A percentile compares a stretch with the other conserved stretches of the same genome.
phyloP scores from a whole-genome alignment of 2,888 invertebrate genomes.

The Tethea ocularis region DNA sequence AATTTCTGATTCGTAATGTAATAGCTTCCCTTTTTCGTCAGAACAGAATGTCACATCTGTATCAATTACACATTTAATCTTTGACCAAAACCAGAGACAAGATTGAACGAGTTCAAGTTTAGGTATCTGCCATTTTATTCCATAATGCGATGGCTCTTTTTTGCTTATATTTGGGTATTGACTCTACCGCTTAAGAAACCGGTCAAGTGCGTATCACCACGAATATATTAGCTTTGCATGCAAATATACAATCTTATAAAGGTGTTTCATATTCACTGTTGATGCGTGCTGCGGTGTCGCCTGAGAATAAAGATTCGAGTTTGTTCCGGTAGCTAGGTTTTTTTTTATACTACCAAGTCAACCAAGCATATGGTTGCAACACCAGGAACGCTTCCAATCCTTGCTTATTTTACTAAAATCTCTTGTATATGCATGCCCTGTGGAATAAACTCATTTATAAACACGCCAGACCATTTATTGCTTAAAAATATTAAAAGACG shows the following conservation, averaged over 20 bases:
- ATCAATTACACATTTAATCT: slow-evolving; percentile 19
- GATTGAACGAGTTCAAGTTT: slow-evolving; percentile 21
- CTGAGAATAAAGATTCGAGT: too few species aligned
- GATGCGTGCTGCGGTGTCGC: too few species aligned
- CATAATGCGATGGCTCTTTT: slow-evolving; percentile 18
- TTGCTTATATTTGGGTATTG: slow-evolving; percentile 18
- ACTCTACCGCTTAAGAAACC: slow-evolving; percentile 20
- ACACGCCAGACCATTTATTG: too few species aligned
- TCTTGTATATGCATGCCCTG: too few species aligned
- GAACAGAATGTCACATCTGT: not conserved
- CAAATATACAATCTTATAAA: slow-evolving; percentile 10
- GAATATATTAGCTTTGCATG: slow-evolving; percentile 13
- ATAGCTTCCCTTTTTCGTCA: too few species aligned
- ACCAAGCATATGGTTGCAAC: too few species aligned
- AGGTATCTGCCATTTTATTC: slow-evolving; percentile 32
- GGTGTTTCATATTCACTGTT: not conserved
- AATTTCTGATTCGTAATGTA: too few species aligned
- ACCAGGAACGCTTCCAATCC: too few species aligned
- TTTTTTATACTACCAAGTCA: too few species aligned
- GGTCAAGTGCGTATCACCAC: slow-evolving; percentile 19
- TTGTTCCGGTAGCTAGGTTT: not conserved
- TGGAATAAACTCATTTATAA: too few species aligned
- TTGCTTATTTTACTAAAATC: too few species aligned
- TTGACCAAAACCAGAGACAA: slow-evolving; percentile 19
- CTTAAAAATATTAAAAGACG: too few species aligned